Evolutionary conservation across 2,888 invertebrate genomes (phyloP).

Genomic region (Micropterix aruncella): DNA sequence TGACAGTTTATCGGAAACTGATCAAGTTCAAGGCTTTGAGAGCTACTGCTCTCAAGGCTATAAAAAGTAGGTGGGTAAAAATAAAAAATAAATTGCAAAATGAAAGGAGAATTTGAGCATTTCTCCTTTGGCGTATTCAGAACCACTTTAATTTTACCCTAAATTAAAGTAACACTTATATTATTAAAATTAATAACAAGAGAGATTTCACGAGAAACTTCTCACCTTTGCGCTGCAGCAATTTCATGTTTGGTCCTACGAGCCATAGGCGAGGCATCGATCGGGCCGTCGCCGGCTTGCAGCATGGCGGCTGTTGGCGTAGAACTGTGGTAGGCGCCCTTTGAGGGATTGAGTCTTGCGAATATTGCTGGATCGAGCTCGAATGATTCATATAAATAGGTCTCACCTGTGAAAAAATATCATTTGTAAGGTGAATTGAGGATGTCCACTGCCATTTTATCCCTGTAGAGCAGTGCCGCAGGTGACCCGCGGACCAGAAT

Average conservation of each 20-base stretch:
- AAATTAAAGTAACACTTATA: no score
- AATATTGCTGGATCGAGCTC: constrained; percentile 47
- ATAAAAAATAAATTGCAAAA: no score
- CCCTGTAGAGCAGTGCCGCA: neutral
- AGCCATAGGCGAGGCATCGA: constrained; percentile 82
- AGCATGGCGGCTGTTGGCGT: constrained; percentile 22
- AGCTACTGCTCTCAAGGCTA: no score
- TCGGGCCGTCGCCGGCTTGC: constrained; percentile 31
- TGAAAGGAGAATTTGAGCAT: no score
- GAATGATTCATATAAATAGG: constrained; percentile 45
- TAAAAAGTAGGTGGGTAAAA: no score
- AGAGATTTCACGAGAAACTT: constrained; percentile 21
- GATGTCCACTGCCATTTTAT: neutral
- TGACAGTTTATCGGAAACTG: no score
- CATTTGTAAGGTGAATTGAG: neutral
- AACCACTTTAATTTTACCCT: no score
- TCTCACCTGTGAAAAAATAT: constrained; percentile 20
- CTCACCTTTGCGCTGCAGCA: constrained; percentile 68
- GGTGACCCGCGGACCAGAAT: no score
- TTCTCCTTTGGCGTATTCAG: no score
- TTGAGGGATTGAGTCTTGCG: constrained; percentile 19
- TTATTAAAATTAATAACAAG: neutral
- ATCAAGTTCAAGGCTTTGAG: no score
- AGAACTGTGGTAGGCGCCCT: constrained; percentile 23
- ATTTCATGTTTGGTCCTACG: constrained; percentile 92